These are phyloP conservation scores for Poeciliopsis infans DNA, from an alignment of 2,797 vertebrate species.

Conservation along the genomic window DNA sequence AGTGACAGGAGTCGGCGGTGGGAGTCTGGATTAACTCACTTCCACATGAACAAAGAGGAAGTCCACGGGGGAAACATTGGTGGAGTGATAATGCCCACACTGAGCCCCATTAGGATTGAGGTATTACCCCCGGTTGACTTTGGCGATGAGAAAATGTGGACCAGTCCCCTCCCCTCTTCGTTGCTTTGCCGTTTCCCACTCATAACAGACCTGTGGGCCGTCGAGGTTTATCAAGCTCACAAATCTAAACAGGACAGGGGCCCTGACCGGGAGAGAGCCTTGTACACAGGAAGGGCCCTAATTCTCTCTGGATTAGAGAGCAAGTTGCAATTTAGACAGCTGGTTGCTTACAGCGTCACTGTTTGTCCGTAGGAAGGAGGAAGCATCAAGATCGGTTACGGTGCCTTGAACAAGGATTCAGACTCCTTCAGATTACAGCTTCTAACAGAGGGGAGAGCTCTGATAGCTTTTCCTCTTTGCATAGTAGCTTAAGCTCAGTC, in stretches of 20 bases:
- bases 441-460: not conserved
- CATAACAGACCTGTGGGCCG: conserved; percentile 84
- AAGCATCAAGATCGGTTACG: not conserved
- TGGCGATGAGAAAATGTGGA: conserved; percentile 77
- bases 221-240: conserved; percentile 81
- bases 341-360: conserved; percentile 60
- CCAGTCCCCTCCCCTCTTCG: conserved; percentile 32
- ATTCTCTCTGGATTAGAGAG: conserved; percentile 80
- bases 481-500: not conserved
- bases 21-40: conserved; percentile 71
- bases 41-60: conserved; percentile 79
- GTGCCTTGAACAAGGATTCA: not conserved
- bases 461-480: not conserved
- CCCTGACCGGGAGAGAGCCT: conserved; percentile 70
- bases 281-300: conserved; percentile 80
- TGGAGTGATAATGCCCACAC: conserved; percentile 74
- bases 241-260: conserved; percentile 82
- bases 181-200: conserved; percentile 76
- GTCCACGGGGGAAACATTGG: conserved; percentile 61
- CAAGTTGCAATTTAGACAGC: conserved; percentile 78
- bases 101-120: conserved; percentile 81
- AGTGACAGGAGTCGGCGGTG: conserved; percentile 4
- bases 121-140: conserved; percentile 82
- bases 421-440: not conserved
- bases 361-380: conserved; percentile 11